Conservation (phyloP, 2,888 invertebrate species). For the Elysia crispata region DNA sequence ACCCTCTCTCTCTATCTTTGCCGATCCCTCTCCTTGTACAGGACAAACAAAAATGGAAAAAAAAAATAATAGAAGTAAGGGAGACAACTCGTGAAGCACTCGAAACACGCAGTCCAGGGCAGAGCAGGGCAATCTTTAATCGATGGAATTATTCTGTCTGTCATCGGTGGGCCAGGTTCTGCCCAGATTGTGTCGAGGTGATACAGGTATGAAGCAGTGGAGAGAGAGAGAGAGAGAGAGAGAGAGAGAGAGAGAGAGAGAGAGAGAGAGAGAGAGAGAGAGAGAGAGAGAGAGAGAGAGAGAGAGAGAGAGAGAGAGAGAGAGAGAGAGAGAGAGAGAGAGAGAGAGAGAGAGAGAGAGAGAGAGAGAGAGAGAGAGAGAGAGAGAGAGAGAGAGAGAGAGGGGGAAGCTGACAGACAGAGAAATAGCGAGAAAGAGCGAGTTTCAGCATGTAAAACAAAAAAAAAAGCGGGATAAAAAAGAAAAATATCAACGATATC, state of each 20-base stretch:
- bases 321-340: neutral
- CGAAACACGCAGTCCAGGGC: neutral
- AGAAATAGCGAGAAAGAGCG: constrained; percentile 29
- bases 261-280: constrained; percentile 17
- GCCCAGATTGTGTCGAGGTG: no score
- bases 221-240: constrained; percentile 26
- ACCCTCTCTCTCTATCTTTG: no score
- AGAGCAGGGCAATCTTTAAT: neutral
- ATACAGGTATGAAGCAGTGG: neutral
- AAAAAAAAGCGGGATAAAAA: no score
- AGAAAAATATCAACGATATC: no score
- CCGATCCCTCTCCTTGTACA: no score
- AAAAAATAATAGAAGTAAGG: no score
- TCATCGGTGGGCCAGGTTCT: neutral
- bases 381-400: constrained; percentile 14
- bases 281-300: neutral
- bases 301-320: constrained; percentile 15
- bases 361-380: neutral
- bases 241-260: constrained; percentile 32
- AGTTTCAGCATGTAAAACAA: no score
- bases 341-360: constrained; percentile 27
- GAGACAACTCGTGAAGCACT: neutral
- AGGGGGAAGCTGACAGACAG: constrained; percentile 15
- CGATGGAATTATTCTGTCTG: neutral
- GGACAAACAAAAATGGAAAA: no score